Percentiles rank a stretch among this genome's conserved stretches.
phyloP scores from a whole-genome alignment of 2,797 vertebrate genomes.

The Malacoctenus gilli region DNA sequence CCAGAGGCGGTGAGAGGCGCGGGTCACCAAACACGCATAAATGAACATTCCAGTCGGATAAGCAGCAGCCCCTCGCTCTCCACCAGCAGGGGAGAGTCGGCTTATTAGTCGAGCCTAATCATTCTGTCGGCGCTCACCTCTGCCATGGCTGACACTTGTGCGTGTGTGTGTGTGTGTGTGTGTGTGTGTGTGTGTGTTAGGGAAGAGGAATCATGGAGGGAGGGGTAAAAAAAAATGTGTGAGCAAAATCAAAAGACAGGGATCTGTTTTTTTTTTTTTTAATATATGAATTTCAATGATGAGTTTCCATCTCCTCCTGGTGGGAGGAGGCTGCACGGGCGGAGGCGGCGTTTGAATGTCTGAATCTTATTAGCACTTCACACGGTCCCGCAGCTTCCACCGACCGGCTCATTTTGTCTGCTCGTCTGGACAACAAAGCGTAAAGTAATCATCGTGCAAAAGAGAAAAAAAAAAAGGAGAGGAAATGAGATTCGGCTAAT shows the following conservation, averaged over 20 bases:
- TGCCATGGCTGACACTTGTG: slow-evolving; percentile 28
- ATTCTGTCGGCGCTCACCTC: slow-evolving; percentile 34
- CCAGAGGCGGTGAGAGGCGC: slow-evolving; percentile 54
- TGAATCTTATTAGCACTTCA: slow-evolving; percentile 63
- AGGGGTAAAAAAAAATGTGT: slow-evolving; percentile 32
- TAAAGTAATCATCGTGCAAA: slow-evolving; percentile 25
- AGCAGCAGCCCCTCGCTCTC: slow-evolving; percentile 65
- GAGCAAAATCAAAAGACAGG: slow-evolving; percentile 63
- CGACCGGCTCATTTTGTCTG: slow-evolving; percentile 29
- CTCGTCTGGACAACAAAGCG: slow-evolving; percentile 35
- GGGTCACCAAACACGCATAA: slow-evolving; percentile 69
- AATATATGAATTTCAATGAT: slow-evolving; percentile 64
- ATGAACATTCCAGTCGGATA: slow-evolving; percentile 78
- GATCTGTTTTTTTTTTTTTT: slow-evolving; percentile 51
- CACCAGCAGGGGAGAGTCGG: slow-evolving; percentile 59
- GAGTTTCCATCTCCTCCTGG: slow-evolving; percentile 34
- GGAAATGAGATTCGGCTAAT: slow-evolving; percentile 9
- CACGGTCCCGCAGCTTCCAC: slow-evolving; percentile 28
- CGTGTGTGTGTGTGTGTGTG: slow-evolving; percentile 5
- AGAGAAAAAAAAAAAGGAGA: slow-evolving; percentile 9
- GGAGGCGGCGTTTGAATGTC: slow-evolving; percentile 44
- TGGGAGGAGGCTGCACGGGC: slow-evolving; percentile 30
- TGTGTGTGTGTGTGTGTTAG: slow-evolving; percentile 11
- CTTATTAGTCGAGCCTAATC: slow-evolving; percentile 66
- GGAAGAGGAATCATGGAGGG: background rate